Base-by-base conservation (phyloP, 2,888 invertebrate species). In the Balanococcus diminutus region DNA sequence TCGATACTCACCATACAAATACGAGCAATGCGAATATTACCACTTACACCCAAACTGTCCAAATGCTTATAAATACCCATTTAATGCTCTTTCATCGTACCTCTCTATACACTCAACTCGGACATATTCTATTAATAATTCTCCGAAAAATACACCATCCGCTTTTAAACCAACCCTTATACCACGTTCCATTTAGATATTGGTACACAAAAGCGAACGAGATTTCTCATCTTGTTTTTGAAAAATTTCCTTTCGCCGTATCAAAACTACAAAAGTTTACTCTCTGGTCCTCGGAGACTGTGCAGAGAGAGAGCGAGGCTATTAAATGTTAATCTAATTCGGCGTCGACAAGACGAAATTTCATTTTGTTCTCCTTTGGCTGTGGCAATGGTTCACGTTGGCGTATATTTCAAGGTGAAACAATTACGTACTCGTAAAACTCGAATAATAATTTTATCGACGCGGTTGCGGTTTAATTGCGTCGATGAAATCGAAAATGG, bases 261-360 rank as follows among this genome's bases (percentile, higher is more conserved):
- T 28, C 61, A 22, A 28, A 51, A 51, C 51, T 28, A 28, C 2
- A 67, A n/a, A 67, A 67, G 61, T 67, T 67, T 22, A 28, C 61
- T 22, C 28, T 8, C 9, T n/a, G 28, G 28, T 67, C 61, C 61
- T 67, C 61, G 61, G 61, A 67, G 61, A 67, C 61, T 67, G 28
- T 28, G 2, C 25, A 67, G 25, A 51, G 51, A 51, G 8, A 51
- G 25, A 51, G 51, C n/a, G 8, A 51, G 19, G n/a, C 19, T 51
- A 51, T 19, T 51, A 67, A 67, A 67, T 67, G 61, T 28, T 67
- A 67, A 67, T 67, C 28, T 25, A 67, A 67, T 67, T 67, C 61
- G 61, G 61, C 61, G 61, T 67, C 28, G 61, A 67, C 25, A 28
- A 67, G 61, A 67, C 25, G 61, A 67, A 67, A 67, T 67, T 67